phyloP scores from a whole-genome alignment of 2,797 vertebrate species.

The Oreonectes daqikongensis region DNA sequence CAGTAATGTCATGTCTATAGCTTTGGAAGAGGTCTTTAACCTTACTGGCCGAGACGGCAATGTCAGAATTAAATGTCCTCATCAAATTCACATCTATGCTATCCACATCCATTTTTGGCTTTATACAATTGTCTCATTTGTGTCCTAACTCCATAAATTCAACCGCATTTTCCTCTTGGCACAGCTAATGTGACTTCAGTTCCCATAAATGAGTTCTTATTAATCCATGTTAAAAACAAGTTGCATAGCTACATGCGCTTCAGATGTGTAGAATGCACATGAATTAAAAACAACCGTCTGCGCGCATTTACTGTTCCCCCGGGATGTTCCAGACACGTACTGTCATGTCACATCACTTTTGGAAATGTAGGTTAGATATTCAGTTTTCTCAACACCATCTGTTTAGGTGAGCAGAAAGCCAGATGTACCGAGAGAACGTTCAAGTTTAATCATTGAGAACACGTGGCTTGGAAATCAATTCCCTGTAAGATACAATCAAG shows the following conservation, averaged over 20 bases:
- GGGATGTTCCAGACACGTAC: neutral
- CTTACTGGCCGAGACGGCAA: no score
- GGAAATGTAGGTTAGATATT: slow-evolving; percentile 6
- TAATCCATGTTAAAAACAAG: neutral
- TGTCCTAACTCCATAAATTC: neutral
- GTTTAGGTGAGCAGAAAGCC: neutral
- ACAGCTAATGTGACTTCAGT: neutral
- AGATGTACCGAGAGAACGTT: slow-evolving; percentile 34
- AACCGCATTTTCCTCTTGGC: no score
- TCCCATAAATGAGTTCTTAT: neutral
- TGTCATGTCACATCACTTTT: neutral
- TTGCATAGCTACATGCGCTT: neutral
- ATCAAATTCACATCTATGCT: neutral
- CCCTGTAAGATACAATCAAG: slow-evolving; percentile 69
- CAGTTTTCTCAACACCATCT: slow-evolving; percentile 32
- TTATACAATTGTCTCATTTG: neutral
- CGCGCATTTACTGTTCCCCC: slow-evolving; percentile 3
- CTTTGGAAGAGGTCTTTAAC: no score
- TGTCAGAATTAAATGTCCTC: neutral
- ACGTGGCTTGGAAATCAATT: slow-evolving; percentile 73
- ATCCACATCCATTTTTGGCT: no score
- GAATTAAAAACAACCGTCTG: neutral
- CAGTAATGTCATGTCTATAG: no score
- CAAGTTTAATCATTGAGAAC: slow-evolving; percentile 72
- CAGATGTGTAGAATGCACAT: neutral